Conservation (phyloP, 2,113 vertebrate genomes). For the Mugil cephalus region DNA sequence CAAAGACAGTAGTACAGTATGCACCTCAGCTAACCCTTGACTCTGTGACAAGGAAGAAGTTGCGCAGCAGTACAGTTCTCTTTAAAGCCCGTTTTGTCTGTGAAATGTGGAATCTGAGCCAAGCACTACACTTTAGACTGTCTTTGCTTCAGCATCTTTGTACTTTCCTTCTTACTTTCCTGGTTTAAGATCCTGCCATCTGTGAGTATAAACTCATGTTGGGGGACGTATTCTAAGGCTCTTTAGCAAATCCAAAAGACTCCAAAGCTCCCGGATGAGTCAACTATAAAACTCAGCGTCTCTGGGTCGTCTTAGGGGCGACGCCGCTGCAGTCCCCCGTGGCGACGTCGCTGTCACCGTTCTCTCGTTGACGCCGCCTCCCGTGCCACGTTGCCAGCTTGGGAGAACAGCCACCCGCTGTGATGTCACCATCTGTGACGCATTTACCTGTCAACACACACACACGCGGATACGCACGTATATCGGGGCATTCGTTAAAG, state of each 20-base stretch:
- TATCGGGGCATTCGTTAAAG: not conserved
- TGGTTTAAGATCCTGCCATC: not conserved
- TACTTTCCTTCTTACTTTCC: not conserved
- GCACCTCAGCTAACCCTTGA: no score
- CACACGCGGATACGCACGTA: conserved; percentile 5
- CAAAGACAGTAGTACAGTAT: not conserved
- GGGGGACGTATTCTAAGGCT: conserved; percentile 2
- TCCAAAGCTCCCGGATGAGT: not conserved
- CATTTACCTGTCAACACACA: conserved; percentile 53
- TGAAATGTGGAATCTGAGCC: no score
- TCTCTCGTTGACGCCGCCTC: conserved; percentile 24
- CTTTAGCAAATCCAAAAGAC: not conserved
- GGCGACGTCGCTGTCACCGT: conserved; percentile 26
- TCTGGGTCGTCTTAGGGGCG: conserved; percentile 26
- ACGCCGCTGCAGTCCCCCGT: conserved; percentile 20
- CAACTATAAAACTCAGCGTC: not conserved
- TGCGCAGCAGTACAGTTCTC: no score
- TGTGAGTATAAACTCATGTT: not conserved
- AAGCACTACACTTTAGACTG: no score
- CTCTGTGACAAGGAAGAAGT: no score
- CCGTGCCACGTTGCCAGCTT: conserved; percentile 71
- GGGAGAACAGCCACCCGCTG: conserved; percentile 78
- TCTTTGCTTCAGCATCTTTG: not conserved
- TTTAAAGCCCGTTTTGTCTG: no score
- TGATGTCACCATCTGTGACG: conserved; percentile 79